Conservation (phyloP, 2,888 invertebrate genomes). For the Volucella inflata region DNA sequence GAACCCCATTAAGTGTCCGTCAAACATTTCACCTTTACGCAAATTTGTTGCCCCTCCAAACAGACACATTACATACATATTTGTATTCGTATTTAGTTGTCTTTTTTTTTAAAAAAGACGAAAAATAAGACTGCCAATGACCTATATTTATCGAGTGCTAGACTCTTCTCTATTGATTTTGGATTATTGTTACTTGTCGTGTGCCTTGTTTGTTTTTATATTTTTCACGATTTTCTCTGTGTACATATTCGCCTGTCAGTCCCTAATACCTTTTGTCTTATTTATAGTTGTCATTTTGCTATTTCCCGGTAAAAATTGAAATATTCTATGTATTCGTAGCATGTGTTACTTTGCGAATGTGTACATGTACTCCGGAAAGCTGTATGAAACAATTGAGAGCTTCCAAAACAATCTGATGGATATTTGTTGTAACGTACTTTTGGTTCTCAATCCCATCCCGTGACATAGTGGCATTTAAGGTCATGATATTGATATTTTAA, state of each 20-base stretch:
- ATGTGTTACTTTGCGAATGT: neutral
- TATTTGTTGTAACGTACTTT: too few species aligned
- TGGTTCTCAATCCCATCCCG: too few species aligned
- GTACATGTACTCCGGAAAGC: too few species aligned
- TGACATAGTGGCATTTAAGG: too few species aligned
- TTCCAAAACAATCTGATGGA: too few species aligned
- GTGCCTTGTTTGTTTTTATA: slow-evolving; percentile 12
- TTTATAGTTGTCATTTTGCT: slow-evolving; percentile 21
- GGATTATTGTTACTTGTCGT: slow-evolving; percentile 50
- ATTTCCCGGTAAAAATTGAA: neutral
- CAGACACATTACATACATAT: neutral
- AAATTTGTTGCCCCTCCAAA: slow-evolving; percentile 6
- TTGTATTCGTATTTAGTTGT: neutral
- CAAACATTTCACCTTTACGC: slow-evolving; percentile 58
- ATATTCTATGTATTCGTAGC: slow-evolving; percentile 1
- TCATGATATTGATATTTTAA: too few species aligned
- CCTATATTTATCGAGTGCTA: slow-evolving; percentile 46
- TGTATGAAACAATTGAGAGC: too few species aligned
- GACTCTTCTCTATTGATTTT: slow-evolving; percentile 58
- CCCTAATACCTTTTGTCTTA: slow-evolving; percentile 57
- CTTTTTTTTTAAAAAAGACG: slow-evolving; percentile 16
- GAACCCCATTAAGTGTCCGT: slow-evolving; percentile 44
- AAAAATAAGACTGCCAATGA: slow-evolving; percentile 58
- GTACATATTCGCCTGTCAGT: slow-evolving; percentile 21
- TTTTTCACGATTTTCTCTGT: slow-evolving; percentile 1